Evolutionary conservation across 2,113 vertebrate genomes (phyloP), one percentile per base, ranked within the genome.

Genomic region (Erinaceus europaeus): DNA sequence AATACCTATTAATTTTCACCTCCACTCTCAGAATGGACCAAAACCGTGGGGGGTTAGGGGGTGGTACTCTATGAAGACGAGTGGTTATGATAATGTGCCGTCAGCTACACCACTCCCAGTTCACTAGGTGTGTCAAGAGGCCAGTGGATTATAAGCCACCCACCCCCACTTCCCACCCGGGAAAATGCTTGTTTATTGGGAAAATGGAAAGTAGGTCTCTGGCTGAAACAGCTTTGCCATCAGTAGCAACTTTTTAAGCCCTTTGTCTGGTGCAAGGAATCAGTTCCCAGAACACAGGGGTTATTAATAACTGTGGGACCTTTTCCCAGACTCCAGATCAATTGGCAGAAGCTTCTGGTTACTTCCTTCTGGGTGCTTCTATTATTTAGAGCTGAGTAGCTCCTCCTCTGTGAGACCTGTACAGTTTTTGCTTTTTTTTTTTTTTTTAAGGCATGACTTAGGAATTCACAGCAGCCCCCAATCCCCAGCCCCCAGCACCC

Each of bases 261-360:
- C 84, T 91, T 92, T 90, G 88, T 93, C 87, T 84, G 90, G 34
- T 50, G 36, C 34, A 62, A 91, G 72, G 91, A 86, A 88, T 91
- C 81, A 91, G 90, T 94, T 94, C 91, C 92, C 94, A 94, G 94
- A 87, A 96, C 71, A 75, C 86, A n/a, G 59, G 13, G 67, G 67
- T 93, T 94, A 89, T 94, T 95, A 90, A 94, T 94, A 96, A 91
- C 88, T 44, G 25, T 38, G 72, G 85, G 90, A 94, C 83, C 38
- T 92, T 71, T 83, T 72, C 91, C 77, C 84, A 86, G 52, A 46
- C 83, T 88, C 71, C 57, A 48, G 86, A 95, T 80, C 94, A 95
- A 91, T 92, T 94, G 91, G 86, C 90, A 94, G 84, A 86, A 57
- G n/a, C 21, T 36, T 65, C 73, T 64, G 46, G 36, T 57, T 68